These are phyloP conservation scores for Myathropa florea DNA, from an alignment of 2,888 invertebrate genomes.

Conservation along the genomic window DNA sequence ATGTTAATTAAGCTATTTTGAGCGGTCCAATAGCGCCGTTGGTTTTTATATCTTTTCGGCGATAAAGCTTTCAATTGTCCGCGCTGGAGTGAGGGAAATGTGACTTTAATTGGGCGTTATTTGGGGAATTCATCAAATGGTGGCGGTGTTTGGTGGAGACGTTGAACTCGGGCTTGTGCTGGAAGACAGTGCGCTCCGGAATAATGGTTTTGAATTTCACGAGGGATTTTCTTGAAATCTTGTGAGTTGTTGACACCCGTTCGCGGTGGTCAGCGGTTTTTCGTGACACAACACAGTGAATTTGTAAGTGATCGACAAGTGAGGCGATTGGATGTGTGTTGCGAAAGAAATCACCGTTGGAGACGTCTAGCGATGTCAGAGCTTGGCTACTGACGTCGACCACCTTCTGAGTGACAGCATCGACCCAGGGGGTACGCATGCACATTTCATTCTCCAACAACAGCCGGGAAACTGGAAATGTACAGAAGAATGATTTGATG, in stretches of 20 bases:
- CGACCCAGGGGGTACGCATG: neutral
- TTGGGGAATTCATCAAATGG: neutral
- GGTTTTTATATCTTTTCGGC: neutral
- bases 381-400: neutral
- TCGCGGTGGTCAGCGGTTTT: neutral
- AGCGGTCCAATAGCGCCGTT: slow-evolving; percentile 16
- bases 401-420: neutral
- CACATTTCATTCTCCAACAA: too few species aligned
- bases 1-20: slow-evolving; percentile 35
- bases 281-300: neutral
- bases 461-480: too few species aligned
- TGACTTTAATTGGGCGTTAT: neutral
- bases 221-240: neutral
- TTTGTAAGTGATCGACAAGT: neutral
- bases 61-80: slow-evolving; percentile 31
- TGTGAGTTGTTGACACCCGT: neutral
- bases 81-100: neutral
- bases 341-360: neutral
- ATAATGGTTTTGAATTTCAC: neutral
- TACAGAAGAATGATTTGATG: too few species aligned
- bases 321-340: neutral
- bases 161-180: neutral
- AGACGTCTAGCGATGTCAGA: neutral
- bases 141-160: neutral
- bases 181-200: neutral